These are phyloP conservation scores for Esox niger DNA, from an alignment of 2,113 vertebrate species.

Conservation along the genomic window DNA sequence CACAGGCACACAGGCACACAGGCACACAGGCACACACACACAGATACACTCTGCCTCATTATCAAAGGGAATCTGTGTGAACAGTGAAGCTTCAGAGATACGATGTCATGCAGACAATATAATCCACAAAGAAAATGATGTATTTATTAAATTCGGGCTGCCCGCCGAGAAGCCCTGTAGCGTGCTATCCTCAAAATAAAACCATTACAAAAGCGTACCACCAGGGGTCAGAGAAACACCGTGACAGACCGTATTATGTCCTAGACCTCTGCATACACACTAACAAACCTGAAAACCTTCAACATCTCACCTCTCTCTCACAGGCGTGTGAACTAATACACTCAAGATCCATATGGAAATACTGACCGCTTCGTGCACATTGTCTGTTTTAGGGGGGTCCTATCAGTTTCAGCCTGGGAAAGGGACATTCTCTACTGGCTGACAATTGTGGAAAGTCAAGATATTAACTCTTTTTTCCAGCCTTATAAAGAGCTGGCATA, in stretches of 20 bases:
- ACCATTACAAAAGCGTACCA: background rate
- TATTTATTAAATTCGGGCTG: too few relatives aligned
- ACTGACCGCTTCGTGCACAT: background rate
- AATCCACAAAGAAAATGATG: background rate
- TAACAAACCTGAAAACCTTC: background rate
- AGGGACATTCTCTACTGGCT: conserved; percentile 9
- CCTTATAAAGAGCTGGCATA: conserved; percentile 17
- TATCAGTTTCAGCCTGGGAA: background rate
- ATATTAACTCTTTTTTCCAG: conserved; percentile 27
- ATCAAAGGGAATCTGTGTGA: too few relatives aligned
- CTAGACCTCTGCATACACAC: background rate
- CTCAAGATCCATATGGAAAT: background rate
- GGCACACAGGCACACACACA: conserved; percentile 9
- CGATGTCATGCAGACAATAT: conserved; percentile 6
- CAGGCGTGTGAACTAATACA: background rate
- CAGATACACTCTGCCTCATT: too few relatives aligned
- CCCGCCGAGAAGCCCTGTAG: too few relatives aligned
- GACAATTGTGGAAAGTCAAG: conserved; percentile 14
- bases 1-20: conserved; percentile 4
- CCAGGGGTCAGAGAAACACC: conserved; percentile 21
- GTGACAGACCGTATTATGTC: too few relatives aligned
- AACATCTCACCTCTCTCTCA: background rate
- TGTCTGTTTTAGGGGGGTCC: background rate
- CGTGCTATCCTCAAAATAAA: background rate
- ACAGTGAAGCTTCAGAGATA: too few relatives aligned